Conservation (phyloP, 2,888 invertebrate species). For the Campoplex capitator region DNA sequence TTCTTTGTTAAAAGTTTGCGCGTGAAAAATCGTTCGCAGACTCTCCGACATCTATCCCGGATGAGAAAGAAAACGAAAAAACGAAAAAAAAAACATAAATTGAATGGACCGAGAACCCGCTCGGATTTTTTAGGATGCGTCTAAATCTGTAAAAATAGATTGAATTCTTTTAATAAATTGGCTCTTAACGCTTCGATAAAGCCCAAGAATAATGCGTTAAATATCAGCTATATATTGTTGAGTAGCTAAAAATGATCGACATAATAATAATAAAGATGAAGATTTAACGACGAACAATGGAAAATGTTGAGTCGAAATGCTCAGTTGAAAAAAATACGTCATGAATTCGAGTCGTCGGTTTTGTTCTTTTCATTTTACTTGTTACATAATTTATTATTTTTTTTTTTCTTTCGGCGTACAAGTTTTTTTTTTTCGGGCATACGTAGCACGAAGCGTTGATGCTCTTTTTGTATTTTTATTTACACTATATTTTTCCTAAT, state of each 20-base stretch:
- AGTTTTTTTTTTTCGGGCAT: not conserved
- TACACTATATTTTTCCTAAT: not conserved
- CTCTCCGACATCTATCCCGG: not conserved
- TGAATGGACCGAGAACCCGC: constrained; percentile 4
- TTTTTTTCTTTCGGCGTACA: not conserved
- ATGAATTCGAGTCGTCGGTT: not conserved
- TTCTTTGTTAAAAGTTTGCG: not conserved
- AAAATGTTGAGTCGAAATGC: not conserved
- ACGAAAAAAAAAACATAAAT: constrained; percentile 2
- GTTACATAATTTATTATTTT: not conserved
- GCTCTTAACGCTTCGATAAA: not conserved
- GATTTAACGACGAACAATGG: not conserved
- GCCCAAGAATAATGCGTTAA: not conserved
- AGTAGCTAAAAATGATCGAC: not conserved
- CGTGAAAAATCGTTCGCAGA: not conserved
- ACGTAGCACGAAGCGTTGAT: not conserved
- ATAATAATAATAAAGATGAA: not conserved
- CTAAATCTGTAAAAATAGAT: constrained; percentile 31
- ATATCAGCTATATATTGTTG: not conserved
- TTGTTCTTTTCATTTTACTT: not conserved
- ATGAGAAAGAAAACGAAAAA: not conserved
- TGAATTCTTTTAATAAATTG: constrained; percentile 6
- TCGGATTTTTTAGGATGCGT: not conserved
- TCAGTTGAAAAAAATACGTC: not conserved
- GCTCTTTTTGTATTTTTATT: not conserved